Evolutionary conservation across 1,140 invertebrate genomes (phyloP), one percentile per base, ranked within the genome.

Genomic region (Drosophila sproati): DNA sequence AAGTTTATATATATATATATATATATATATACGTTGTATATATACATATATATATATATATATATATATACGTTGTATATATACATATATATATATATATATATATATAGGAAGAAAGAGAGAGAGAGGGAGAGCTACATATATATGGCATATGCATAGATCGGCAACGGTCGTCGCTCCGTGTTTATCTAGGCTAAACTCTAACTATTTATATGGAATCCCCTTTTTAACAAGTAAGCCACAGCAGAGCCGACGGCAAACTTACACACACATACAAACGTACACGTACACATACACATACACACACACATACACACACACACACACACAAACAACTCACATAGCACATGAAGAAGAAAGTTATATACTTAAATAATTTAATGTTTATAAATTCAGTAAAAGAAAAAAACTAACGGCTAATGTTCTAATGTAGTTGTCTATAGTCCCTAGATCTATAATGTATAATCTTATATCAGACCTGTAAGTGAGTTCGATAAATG

Each of bases 281-380:
- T 34, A 69, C 29, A 61, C 35, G 64, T 32, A 72, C 6, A 20
- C 37, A 45, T 37, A 60, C 43, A 48, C 55, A 62, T 47, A 76
- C 20, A 62, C 8, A 67, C 39, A 31, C 52, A 32, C 6, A 20
- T 34, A 45, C 37, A 60, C 43, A 48, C 55, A 59, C 50, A 76
- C 20, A 62, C 8, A 63, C 39, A 31, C 52, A 32, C 34, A 59
- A 48, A 43, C 6, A 60, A 57, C 34, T 47, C 77, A 64, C 51
- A 41, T 20, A 62, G 60, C 52, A 79, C 69, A 75, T 56, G 52
- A 56, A 50, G 55, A 70, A 8, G 43, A 86, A 73, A 80, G 73
- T 77, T 74, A 87, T 77, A 87, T 88, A 83, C 80, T 88, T 88
- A 83, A 87, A 70, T 80, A 82, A 80, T 77, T 80, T 74, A 88